phyloP scores from a whole-genome alignment of 2,888 invertebrate species.

The Drosophila paracracens region DNA sequence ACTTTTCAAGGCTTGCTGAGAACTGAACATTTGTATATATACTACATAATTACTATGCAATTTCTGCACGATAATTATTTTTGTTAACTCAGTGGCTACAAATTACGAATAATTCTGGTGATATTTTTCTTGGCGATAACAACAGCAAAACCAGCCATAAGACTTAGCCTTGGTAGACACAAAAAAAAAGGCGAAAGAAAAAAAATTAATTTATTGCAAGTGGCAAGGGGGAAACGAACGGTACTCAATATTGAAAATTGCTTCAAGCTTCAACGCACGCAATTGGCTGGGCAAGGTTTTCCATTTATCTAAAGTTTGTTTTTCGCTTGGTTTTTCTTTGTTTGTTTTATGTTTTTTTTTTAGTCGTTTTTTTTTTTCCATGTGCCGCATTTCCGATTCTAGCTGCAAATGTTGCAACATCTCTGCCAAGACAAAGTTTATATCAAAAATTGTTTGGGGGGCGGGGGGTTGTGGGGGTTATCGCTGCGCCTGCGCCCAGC shows the following conservation, averaged over 20 bases:
- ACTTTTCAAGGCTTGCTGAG: conserved; percentile 16
- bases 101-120: conserved; percentile 34
- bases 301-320: conserved; percentile 30
- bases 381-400: conserved; percentile 74
- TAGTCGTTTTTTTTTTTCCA: neutral
- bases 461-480: neutral
- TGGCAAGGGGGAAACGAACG: conserved; percentile 41
- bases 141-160: neutral
- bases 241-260: conserved; percentile 56
- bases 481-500: conserved; percentile 50
- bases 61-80: conserved; percentile 28
- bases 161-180: conserved; percentile 38
- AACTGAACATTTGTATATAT: neutral
- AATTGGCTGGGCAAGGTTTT: conserved; percentile 60
- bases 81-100: conserved; percentile 7
- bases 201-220: conserved; percentile 55
- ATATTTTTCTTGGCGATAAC: conserved; percentile 35
- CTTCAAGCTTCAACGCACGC: conserved; percentile 74
- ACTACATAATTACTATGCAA: conserved; percentile 16
- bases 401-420: conserved; percentile 74
- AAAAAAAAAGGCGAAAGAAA: conserved; percentile 6
- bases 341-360: neutral
- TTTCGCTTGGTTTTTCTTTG: conserved; percentile 22
- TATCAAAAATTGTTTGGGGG: neutral
- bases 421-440: conserved; percentile 33